Evolutionary conservation across 2,888 invertebrate species (phyloP).

Genomic region (Nymphalis c-album): DNA sequence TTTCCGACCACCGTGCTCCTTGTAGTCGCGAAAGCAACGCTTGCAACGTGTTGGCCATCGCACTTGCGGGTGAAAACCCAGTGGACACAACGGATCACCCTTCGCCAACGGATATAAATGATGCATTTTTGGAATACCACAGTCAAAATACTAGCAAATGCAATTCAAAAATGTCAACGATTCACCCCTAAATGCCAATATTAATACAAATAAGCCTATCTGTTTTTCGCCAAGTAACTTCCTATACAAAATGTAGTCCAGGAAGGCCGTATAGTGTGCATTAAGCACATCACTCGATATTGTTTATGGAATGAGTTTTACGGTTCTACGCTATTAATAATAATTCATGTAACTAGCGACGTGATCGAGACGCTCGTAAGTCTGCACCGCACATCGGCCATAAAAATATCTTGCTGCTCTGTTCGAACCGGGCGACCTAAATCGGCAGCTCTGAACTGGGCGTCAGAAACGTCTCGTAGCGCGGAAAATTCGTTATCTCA

Average conservation of each 20-base stretch:
- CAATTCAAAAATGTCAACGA: conserved; percentile 70
- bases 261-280: conserved; percentile 37
- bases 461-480: conserved; percentile 48
- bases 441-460: conserved; percentile 62
- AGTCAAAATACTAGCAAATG: conserved; percentile 60
- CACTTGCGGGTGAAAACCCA: conserved; percentile 97
- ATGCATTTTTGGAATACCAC: conserved; percentile 80
- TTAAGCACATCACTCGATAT: conserved; percentile 48
- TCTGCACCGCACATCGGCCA: conserved; percentile 74
- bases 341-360: conserved; percentile 69
- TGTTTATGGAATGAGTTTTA: conserved; percentile 78
- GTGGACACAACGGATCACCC: conserved; percentile 93
- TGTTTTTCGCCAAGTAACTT: conserved; percentile 44
- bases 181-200: conserved; percentile 69
- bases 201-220: conserved; percentile 51
- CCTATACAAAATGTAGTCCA: conserved; percentile 38
- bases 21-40: conserved; percentile 95
- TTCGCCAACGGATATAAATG: conserved; percentile 89
- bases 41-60: conserved; percentile 96
- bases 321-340: conserved; percentile 73
- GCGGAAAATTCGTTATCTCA: conserved; percentile 44
- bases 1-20: conserved; percentile 91
- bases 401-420: conserved; percentile 80
- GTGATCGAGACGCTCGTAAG: conserved; percentile 67
- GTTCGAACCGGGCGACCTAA: conserved; percentile 79